These are phyloP conservation scores for Spheniscus mendiculus DNA, from an alignment of 2,113 vertebrate species.

Conservation along the genomic window DNA sequence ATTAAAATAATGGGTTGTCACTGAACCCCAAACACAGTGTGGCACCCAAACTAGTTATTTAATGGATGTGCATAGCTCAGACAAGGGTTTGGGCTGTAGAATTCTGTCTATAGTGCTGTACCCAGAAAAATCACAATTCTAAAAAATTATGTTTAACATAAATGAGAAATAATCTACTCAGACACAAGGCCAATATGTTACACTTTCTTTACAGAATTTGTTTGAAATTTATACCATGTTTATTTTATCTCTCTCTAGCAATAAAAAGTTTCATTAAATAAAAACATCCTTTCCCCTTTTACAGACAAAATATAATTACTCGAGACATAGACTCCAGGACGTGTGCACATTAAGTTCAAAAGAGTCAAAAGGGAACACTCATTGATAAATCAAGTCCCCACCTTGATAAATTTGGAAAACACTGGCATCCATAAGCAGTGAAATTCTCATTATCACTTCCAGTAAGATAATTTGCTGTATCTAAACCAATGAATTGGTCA, in stretches of 20 bases:
- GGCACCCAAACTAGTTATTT: not conserved
- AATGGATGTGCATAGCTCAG: not conserved
- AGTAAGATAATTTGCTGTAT: not conserved
- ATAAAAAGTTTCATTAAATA: not conserved
- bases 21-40: not conserved
- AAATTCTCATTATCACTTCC: not conserved
- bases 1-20: not conserved
- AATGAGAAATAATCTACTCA: not conserved
- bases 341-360: not conserved
- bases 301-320: not conserved
- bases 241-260: not conserved
- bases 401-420: not conserved
- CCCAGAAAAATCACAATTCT: not conserved
- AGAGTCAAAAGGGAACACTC: not conserved
- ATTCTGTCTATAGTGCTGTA: not conserved
- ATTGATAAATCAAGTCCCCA: not conserved
- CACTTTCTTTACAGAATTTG: not conserved
- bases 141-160: not conserved
- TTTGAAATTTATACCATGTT: not conserved
- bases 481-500: not conserved
- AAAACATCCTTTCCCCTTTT: not conserved
- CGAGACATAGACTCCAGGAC: not conserved
- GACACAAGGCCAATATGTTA: not conserved
- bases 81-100: not conserved
- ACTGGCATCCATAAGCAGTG: not conserved